phyloP scores from a whole-genome alignment of 2,113 vertebrate species.

The Panurus biarmicus region DNA sequence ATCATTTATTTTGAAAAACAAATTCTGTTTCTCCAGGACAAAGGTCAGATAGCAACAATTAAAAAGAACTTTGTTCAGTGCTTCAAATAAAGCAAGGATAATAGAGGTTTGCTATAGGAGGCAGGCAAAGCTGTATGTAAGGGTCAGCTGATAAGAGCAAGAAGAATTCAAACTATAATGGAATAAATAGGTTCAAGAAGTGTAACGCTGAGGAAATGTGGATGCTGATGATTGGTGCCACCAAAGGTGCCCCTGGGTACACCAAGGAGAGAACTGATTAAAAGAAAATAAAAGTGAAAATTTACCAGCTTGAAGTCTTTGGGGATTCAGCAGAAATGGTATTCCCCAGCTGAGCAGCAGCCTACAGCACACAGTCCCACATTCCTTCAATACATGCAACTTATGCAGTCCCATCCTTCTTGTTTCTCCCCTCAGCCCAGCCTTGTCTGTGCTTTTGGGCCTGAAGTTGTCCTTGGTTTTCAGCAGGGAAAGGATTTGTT shows the following conservation, averaged over 20 bases:
- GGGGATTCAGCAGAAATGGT: background rate
- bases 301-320: background rate
- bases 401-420: no score
- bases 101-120: background rate
- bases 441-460: no score
- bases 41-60: background rate
- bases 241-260: background rate
- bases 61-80: background rate
- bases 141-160: background rate
- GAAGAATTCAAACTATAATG: background rate
- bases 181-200: background rate
- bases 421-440: no score
- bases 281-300: background rate
- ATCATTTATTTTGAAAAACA: background rate
- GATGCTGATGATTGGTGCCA: background rate
- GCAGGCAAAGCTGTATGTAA: background rate
- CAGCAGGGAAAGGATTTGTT: no score
- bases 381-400: background rate
- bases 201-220: background rate
- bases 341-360: background rate
- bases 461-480: no score
- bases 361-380: background rate
- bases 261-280: background rate
- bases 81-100: background rate
- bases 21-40: background rate